Conservation (phyloP, 1,140 invertebrate species). For the Drosophila nasuta region DNA sequence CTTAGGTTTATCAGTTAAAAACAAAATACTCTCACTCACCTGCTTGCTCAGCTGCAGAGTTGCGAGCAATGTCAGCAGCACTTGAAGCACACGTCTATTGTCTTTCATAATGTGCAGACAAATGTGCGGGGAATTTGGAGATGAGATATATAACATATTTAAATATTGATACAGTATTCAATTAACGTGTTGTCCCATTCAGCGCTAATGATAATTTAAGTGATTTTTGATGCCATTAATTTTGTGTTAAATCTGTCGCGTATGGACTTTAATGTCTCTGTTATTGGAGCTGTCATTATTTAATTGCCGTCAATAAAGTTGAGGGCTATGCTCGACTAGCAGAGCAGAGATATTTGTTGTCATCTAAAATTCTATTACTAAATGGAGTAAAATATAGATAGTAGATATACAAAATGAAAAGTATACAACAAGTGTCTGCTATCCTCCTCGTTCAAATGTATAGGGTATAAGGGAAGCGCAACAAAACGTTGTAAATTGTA, state of each 20-base stretch:
- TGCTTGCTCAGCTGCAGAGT: conserved; percentile 48
- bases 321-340: background rate
- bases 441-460: background rate
- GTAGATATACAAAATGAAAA: background rate
- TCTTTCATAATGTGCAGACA: conserved; percentile 33
- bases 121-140: conserved; percentile 10
- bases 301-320: conserved; percentile 19
- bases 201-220: conserved; percentile 54
- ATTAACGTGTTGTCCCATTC: background rate
- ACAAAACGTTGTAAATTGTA: background rate
- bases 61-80: conserved; percentile 30
- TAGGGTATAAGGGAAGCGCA: background rate
- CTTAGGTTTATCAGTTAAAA: no score
- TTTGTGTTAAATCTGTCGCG: background rate
- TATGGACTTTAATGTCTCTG: conserved; percentile 28
- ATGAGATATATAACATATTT: background rate
- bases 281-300: conserved; percentile 29
- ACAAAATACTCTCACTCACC: conserved; percentile 25
- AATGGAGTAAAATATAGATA: no score
- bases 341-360: no score
- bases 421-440: background rate
- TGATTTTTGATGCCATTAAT: conserved; percentile 62
- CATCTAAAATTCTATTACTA: no score
- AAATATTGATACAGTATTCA: conserved; percentile 2
- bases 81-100: conserved; percentile 29